These are phyloP conservation scores for Tenebrio molitor DNA, from an alignment of 1,140 invertebrate genomes.

Conservation along the genomic window DNA sequence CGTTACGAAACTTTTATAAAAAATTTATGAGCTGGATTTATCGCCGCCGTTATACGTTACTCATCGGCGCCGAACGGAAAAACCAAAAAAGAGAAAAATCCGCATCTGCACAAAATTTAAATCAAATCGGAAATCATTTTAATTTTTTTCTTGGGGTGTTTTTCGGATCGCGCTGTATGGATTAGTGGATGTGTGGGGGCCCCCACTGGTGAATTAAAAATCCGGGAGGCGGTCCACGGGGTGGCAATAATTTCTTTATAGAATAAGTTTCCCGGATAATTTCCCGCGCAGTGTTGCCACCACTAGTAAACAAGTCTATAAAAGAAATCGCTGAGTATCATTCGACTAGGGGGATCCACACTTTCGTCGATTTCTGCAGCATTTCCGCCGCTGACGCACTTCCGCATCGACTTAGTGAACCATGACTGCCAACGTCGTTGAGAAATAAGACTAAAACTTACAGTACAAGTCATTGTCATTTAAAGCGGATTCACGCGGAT, in stretches of 20 bases:
- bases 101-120: no score
- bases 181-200: no score
- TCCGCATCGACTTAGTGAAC: conserved; percentile 19
- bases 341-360: conserved; percentile 12
- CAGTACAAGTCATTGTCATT: conserved; percentile 6
- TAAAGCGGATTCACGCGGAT: conserved; percentile 12
- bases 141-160: no score
- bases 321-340: conserved; percentile 36
- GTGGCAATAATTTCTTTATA: conserved; percentile 15
- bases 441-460: conserved; percentile 24
- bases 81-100: no score
- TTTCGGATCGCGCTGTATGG: background rate
- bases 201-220: no score
- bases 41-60: background rate
- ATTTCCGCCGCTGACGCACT: conserved; percentile 44
- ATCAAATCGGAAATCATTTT: no score
- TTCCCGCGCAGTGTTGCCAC: conserved; percentile 4
- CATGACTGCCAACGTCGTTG: conserved; percentile 24
- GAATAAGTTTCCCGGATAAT: conserved; percentile 2
- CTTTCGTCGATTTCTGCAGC: conserved; percentile 19
- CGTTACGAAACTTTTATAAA: conserved; percentile 37
- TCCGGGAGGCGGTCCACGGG: background rate
- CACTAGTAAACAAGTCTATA: conserved; percentile 45
- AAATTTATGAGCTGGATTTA: conserved; percentile 32
- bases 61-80: background rate